phyloP scores from a whole-genome alignment of 2,888 invertebrate species.

The Nyleta sp. region DNA sequence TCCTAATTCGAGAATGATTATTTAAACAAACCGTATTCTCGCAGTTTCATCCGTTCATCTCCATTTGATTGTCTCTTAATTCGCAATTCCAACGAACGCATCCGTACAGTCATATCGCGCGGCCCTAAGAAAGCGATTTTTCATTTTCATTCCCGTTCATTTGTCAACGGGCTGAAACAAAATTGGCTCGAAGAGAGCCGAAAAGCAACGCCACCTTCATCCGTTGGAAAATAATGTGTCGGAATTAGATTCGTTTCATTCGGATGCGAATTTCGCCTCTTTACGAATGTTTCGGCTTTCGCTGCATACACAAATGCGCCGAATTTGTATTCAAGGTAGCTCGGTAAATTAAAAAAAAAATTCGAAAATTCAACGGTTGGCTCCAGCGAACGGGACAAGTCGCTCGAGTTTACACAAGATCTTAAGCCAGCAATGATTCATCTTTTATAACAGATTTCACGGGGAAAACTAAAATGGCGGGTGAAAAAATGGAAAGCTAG shows the following conservation, averaged over 20 bases:
- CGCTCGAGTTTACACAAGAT: conserved; percentile 61
- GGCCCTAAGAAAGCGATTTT: conserved; percentile 2
- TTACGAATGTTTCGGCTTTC: conserved; percentile 15
- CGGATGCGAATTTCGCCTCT: conserved; percentile 6
- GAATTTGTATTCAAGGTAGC: conserved; percentile 30
- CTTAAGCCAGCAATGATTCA: conserved; percentile 63
- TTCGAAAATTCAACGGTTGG: background rate
- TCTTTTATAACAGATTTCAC: conserved; percentile 66
- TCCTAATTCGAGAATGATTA: too few species aligned
- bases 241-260: conserved; percentile 24
- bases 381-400: conserved; percentile 17
- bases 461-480: conserved; percentile 51
- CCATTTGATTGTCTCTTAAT: too few species aligned
- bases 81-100: too few species aligned
- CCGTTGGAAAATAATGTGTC: background rate
- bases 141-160: conserved; percentile 15
- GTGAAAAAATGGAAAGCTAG: conserved; percentile 66
- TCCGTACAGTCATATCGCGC: too few species aligned
- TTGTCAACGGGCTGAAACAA: conserved; percentile 8
- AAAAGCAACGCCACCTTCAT: background rate
- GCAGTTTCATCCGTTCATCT: too few species aligned
- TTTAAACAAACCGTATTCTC: too few species aligned
- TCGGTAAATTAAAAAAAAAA: conserved; percentile 17
- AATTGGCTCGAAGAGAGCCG: background rate
- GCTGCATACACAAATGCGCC: conserved; percentile 7